Evolutionary conservation across 2,797 vertebrate species (phyloP), one percentile per base, ranked within the genome.

Genomic region (Parauchenoglanis punctatus): DNA sequence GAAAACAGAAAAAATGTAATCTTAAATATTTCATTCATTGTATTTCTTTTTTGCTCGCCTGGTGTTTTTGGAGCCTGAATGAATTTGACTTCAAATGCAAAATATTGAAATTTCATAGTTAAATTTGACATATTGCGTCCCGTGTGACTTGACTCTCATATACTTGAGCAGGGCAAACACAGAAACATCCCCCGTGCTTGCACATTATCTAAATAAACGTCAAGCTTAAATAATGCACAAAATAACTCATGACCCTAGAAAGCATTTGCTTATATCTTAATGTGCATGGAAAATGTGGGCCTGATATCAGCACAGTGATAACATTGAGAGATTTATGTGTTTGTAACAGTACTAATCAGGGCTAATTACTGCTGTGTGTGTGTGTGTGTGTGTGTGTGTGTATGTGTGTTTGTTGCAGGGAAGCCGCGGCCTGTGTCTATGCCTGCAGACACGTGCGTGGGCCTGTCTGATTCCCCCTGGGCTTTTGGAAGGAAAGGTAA

Each of bases 361-460:
- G 56, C 54, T 87, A 88, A 90, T 87, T 78, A 59, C 25, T 20
- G 11, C 25, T 44, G 15, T 73, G 28, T 70, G 23, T 63, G 83
- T 81, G 70, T 18, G 15, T 54, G 44, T 86, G 15, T 73, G 28
- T 70, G 23, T 63, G 70, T 18, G 15, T 54, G 44, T 86, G 15
- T 73, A 25, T 70, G 23, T 63, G 83, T 81, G 70, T 18, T 12
- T 54, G 44, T 86, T 88, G 61, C 91, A 99, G 98, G 96, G 90
- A 98, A 97, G 92, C 97, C 98, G 67, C 96, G 98, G 46, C 98
- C 98, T 1, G 90, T 99, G 89, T 99, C 98, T 89, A 98, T 99
- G 98, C 98, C 98, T 4, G 97, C 95, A 5, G 97, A 98, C 77
- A 95, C 95, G 49, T 96, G 96, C 91, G 94, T 97, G 87, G 96